Conservation (phyloP, 2,113 vertebrate genomes). For the Rhinolophus ferrumequinum region DNA sequence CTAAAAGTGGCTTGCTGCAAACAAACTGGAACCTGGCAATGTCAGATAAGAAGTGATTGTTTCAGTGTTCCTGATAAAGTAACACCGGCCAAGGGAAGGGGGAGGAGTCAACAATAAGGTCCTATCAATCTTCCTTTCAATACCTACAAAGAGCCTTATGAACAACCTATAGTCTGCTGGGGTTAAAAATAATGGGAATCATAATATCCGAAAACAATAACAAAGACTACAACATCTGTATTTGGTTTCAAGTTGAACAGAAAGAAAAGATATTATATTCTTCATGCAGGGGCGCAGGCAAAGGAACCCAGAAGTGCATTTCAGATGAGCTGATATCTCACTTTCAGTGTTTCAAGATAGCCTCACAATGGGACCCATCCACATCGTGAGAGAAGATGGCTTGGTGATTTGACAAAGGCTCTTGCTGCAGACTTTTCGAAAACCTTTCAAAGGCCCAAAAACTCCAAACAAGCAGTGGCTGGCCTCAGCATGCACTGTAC, state of each 20-base stretch:
- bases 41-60: not conserved
- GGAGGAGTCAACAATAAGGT: not conserved
- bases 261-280: not conserved
- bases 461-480: too few species aligned
- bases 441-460: too few species aligned
- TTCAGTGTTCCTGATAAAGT: not conserved
- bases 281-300: not conserved
- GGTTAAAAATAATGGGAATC: not conserved
- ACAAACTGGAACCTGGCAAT: not conserved
- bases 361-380: not conserved
- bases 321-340: not conserved
- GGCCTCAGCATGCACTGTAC: too few species aligned
- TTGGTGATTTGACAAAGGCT: not conserved
- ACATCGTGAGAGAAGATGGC: not conserved
- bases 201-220: not conserved
- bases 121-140: not conserved
- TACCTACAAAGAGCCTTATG: not conserved
- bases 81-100: not conserved
- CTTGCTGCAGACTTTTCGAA: too few species aligned
- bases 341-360: not conserved
- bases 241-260: not conserved
- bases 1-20: not conserved
- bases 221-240: not conserved
- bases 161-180: not conserved
- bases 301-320: not conserved